phyloP scores from a whole-genome alignment of 2,888 invertebrate genomes.

The Agonopterix alstromeriana region DNA sequence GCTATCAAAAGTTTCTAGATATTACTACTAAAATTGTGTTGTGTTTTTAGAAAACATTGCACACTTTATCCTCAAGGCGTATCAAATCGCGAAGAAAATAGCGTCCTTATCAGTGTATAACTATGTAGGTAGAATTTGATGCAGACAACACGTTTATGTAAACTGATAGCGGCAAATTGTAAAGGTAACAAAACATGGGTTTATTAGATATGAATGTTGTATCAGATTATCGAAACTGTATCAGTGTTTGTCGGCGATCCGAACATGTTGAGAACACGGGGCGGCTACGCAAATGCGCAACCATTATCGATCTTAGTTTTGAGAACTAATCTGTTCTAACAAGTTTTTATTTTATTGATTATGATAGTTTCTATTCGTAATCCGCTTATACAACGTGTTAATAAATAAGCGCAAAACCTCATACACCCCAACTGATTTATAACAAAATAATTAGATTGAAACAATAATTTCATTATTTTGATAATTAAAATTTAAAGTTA shows the following conservation, averaged over 20 bases:
- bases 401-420: no score
- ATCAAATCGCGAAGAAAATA: conserved; percentile 16
- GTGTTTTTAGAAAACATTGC: neutral
- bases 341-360: no score
- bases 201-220: conserved; percentile 68
- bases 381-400: no score
- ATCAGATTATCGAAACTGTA: conserved; percentile 54
- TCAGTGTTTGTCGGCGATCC: conserved; percentile 39
- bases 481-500: no score
- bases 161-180: conserved; percentile 65
- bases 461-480: no score
- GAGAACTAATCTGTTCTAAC: no score
- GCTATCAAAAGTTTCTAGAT: conserved; percentile 1
- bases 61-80: conserved; percentile 2
- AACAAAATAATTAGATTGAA: no score
- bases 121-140: conserved; percentile 45
- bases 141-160: conserved; percentile 50
- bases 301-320: neutral
- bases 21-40: conserved; percentile 1
- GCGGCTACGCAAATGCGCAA: conserved; percentile 20
- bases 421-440: no score
- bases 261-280: conserved; percentile 28
- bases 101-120: conserved; percentile 36
- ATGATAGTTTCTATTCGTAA: no score
- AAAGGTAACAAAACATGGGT: conserved; percentile 67